Conservation (phyloP, 2,888 invertebrate species). For the Stenchaetothrips biformis region DNA sequence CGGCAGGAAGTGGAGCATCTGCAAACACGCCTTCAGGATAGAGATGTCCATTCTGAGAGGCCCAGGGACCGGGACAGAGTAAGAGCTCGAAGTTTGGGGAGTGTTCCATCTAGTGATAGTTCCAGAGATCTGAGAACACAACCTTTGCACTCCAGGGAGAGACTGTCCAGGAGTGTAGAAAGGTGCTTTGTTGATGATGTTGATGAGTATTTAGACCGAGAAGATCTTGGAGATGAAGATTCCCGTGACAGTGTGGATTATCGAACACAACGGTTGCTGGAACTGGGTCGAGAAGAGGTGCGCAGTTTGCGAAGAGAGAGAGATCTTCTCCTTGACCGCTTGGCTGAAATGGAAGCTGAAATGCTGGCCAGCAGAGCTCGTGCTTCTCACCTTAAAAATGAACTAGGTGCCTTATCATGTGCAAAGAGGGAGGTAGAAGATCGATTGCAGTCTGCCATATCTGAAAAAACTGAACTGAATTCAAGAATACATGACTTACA, state of each 20-base stretch:
- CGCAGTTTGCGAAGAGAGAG: slow-evolving; percentile 64
- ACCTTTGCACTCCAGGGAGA: slow-evolving; percentile 9
- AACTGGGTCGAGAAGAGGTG: slow-evolving; percentile 47
- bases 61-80: slow-evolving; percentile 31
- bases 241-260: slow-evolving; percentile 8
- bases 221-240: background rate
- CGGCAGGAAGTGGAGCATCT: slow-evolving; percentile 55
- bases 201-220: background rate
- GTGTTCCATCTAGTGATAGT: slow-evolving; percentile 8
- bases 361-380: slow-evolving; percentile 61
- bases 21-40: slow-evolving; percentile 32
- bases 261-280: background rate
- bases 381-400: slow-evolving; percentile 60
- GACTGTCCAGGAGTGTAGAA: slow-evolving; percentile 33
- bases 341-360: slow-evolving; percentile 73
- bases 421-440: slow-evolving; percentile 58
- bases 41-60: slow-evolving; percentile 29
- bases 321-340: slow-evolving; percentile 66
- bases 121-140: background rate
- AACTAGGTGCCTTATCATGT: slow-evolving; percentile 55
- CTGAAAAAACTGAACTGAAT: slow-evolving; percentile 55
- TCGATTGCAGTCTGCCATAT: slow-evolving; percentile 54
- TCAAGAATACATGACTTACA: slow-evolving; percentile 55
- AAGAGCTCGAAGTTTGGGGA: slow-evolving; percentile 29
- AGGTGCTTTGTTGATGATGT: background rate